Conservation (phyloP, 2,797 vertebrate species). For the Tadarida brasiliensis region DNA sequence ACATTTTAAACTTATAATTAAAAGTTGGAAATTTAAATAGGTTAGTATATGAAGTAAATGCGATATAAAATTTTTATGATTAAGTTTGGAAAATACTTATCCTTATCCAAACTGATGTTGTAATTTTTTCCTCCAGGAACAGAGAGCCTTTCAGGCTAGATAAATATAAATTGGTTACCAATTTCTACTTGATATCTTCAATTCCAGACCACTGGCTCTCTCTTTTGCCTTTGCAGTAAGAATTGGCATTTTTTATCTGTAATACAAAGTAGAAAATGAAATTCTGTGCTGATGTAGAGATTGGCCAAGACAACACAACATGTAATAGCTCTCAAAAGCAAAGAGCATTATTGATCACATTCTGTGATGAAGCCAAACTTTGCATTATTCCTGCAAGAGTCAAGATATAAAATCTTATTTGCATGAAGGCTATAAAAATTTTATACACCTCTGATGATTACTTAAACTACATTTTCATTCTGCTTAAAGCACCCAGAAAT, state of each 20-base stretch:
- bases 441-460: background rate
- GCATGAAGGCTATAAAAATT: background rate
- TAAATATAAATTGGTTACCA: constrained; percentile 38
- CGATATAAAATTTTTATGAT: background rate
- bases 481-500: background rate
- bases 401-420: background rate
- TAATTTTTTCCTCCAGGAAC: background rate
- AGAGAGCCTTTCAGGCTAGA: background rate
- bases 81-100: constrained; percentile 13
- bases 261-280: constrained; percentile 20
- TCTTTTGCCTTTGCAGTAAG: background rate
- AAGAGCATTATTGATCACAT: background rate
- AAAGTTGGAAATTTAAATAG: constrained; percentile 23
- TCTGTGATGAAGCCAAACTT: background rate
- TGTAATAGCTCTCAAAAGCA: background rate
- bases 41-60: background rate
- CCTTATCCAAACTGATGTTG: background rate
- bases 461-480: background rate
- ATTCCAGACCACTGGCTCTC: constrained; percentile 14
- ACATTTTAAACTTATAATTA: constrained; percentile 19
- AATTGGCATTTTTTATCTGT: background rate
- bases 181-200: background rate
- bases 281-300: background rate
- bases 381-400: background rate
- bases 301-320: background rate